Percentiles rank a stretch among this genome's conserved stretches.
These are phyloP conservation scores for Actinostola sp. DNA, from an alignment of 92 coral and sea anemone species.

Conservation along the genomic window DNA sequence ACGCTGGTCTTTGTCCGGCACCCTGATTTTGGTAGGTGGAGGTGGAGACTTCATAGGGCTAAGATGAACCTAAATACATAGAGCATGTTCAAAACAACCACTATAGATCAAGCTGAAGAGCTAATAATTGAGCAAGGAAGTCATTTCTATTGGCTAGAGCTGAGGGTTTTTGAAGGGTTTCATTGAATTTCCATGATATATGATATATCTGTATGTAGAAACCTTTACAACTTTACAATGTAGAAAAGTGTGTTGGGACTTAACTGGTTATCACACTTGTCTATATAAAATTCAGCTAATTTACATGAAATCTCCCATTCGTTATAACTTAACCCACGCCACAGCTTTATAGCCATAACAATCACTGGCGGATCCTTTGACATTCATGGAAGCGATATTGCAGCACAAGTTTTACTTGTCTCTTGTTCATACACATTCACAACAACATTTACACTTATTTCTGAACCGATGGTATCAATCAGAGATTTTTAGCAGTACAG, in stretches of 20 bases:
- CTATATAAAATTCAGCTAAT: background rate
- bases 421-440: too few relatives aligned
- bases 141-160: too few relatives aligned
- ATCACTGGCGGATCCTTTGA: background rate
- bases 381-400: background rate
- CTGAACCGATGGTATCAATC: background rate
- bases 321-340: background rate
- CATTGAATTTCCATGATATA: too few relatives aligned
- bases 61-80: constrained; percentile 87
- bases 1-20: constrained; percentile 86
- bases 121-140: too few relatives aligned
- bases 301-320: background rate
- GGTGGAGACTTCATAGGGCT: constrained; percentile 87
- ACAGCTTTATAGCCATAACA: constrained; percentile 1
- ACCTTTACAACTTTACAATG: too few relatives aligned
- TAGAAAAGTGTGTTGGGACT: background rate
- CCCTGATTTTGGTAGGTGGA: constrained; percentile 84
- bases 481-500: background rate
- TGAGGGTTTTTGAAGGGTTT: too few relatives aligned
- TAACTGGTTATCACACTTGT: background rate
- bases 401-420: background rate
- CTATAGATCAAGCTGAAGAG: too few relatives aligned
- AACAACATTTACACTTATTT: background rate
- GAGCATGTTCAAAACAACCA: too few relatives aligned
- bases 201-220: too few relatives aligned